These are phyloP conservation scores for Myiotriccus ornatus DNA, from an alignment of 2,797 vertebrate species.

Conservation along the genomic window DNA sequence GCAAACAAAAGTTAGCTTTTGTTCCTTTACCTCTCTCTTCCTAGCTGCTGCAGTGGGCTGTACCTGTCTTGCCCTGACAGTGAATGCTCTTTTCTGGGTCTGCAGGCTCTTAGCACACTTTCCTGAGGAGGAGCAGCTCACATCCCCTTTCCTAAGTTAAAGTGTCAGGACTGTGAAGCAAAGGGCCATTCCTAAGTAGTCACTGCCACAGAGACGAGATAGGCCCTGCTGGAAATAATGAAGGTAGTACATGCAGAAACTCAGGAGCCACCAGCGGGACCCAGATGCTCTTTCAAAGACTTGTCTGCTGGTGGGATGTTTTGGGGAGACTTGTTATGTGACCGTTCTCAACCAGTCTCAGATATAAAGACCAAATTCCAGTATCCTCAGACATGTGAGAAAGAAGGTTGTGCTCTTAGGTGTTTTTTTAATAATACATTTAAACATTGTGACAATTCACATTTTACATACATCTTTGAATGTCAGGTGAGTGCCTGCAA, in stretches of 20 bases:
- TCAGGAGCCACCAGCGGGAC: background rate
- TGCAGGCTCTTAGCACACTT: background rate
- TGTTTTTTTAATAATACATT: background rate
- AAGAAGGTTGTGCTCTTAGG: background rate
- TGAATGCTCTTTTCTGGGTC: background rate
- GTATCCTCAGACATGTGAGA: background rate
- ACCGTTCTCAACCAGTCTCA: background rate
- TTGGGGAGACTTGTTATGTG: background rate
- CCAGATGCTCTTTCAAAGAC: background rate
- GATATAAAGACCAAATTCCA: background rate
- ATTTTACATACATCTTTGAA: background rate
- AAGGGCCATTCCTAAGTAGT: background rate
- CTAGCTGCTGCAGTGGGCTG: background rate
- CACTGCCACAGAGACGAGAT: fast-evolving
- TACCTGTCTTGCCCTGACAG: background rate
- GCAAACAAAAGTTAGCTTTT: background rate
- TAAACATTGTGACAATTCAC: background rate
- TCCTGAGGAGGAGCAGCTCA: background rate
- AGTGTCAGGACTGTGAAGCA: background rate
- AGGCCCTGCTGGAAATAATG: background rate
- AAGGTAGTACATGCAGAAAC: background rate
- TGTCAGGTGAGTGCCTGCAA: background rate
- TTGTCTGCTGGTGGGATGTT: background rate
- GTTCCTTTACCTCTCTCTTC: background rate
- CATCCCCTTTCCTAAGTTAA: background rate